Conservation (phyloP, 2,113 vertebrate species). For the Bubalus kerabau region DNA sequence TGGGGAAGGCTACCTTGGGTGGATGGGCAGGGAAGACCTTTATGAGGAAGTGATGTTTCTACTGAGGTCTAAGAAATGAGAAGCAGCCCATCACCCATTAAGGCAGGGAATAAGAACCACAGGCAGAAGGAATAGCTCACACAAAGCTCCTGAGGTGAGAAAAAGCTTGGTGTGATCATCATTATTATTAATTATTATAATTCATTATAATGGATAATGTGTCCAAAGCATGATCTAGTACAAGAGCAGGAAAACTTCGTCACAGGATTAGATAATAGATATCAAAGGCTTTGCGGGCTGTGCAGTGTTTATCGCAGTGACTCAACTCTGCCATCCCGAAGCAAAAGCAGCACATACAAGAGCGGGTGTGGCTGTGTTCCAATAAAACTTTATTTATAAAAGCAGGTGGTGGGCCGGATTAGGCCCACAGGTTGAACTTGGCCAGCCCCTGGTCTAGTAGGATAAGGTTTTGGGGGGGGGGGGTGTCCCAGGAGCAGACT, state of each 20-base stretch:
- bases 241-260: no score
- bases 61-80: neutral
- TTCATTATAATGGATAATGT: neutral
- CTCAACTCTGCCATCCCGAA: rapidly evolving
- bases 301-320: rapidly evolving
- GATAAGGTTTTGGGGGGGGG: neutral
- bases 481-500: no score
- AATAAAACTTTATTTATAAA: neutral
- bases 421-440: neutral
- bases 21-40: neutral
- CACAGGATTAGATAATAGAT: neutral
- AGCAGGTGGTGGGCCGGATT: neutral
- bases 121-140: neutral
- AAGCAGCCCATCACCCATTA: neutral
- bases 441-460: neutral
- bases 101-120: neutral
- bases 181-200: neutral
- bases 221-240: neutral
- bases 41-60: neutral
- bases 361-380: neutral
- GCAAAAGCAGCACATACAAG: neutral
- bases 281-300: neutral
- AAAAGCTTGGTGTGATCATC: neutral
- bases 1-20: neutral
- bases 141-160: neutral